Percentiles rank a stretch among this genome's conserved stretches.
phyloP scores from a whole-genome alignment of 2,797 vertebrate species.

The Emys orbicularis region DNA sequence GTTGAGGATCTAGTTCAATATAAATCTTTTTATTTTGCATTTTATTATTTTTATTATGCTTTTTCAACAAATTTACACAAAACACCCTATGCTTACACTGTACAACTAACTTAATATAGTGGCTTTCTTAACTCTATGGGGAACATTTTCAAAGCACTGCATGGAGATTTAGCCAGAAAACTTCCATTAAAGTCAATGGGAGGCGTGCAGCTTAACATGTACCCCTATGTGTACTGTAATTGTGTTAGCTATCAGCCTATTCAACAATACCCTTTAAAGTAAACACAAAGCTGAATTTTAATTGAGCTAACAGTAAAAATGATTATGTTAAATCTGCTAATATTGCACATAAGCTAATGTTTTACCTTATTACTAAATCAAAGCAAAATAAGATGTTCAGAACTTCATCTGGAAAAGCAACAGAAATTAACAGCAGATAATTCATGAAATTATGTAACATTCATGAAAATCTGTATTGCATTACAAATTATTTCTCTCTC shows the following conservation, averaged over 20 bases:
- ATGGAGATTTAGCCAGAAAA: neutral
- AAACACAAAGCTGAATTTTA: slow-evolving; percentile 24
- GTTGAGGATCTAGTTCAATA: neutral
- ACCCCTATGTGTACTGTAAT: neutral
- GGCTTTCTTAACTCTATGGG: neutral
- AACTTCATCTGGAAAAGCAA: slow-evolving; percentile 21
- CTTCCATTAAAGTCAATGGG: neutral
- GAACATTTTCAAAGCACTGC: neutral
- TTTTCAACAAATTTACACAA: neutral
- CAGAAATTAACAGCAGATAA: slow-evolving; percentile 43
- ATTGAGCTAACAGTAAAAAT: neutral
- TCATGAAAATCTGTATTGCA: slow-evolving; percentile 1
- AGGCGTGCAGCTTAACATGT: neutral
- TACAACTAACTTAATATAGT: neutral
- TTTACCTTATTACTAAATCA: slow-evolving; percentile 16
- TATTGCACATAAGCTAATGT: slow-evolving; percentile 5
- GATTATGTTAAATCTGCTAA: slow-evolving; percentile 6
- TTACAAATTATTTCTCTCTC: neutral
- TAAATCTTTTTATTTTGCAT: neutral
- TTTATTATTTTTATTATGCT: too few relatives aligned
- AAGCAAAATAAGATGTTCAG: neutral
- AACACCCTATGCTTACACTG: neutral
- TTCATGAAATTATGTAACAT: neutral
- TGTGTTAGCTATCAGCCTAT: neutral
- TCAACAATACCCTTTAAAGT: slow-evolving; percentile 5